These are phyloP conservation scores for Silurus asotus DNA, from an alignment of 2,113 vertebrate genomes.

Conservation along the genomic window DNA sequence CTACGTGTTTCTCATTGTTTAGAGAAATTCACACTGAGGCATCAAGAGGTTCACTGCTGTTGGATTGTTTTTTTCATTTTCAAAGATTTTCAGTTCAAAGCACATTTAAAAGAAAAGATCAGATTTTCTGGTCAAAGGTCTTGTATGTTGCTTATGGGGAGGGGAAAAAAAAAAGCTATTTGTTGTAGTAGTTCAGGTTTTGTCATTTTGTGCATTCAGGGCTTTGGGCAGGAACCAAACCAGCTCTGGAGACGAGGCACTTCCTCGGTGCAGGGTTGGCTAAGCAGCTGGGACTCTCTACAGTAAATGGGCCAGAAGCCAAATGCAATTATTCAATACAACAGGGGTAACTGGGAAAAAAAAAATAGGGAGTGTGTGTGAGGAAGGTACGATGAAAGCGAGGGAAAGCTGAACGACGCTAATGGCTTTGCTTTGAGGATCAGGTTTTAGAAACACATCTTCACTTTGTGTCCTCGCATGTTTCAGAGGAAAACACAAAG, in stretches of 20 bases:
- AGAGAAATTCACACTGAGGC: conserved; percentile 8
- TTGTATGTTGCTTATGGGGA: background rate
- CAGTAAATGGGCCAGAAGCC: conserved; percentile 31
- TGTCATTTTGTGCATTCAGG: background rate
- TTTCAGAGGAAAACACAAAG: background rate
- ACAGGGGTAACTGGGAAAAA: background rate
- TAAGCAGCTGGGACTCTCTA: conserved; percentile 26
- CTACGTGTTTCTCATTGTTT: background rate
- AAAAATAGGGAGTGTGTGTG: background rate
- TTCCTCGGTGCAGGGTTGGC: conserved; percentile 12
- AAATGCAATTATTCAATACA: conserved; percentile 14
- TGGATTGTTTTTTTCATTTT: background rate
- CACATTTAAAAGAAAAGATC: background rate
- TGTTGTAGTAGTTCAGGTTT: background rate
- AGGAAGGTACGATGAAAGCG: conserved; percentile 1
- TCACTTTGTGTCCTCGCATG: background rate
- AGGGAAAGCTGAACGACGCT: background rate
- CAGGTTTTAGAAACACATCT: background rate
- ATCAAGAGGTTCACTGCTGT: background rate
- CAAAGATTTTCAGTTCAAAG: background rate
- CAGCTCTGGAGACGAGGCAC: background rate
- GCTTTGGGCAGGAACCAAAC: conserved; percentile 14
- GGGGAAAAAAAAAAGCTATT: background rate
- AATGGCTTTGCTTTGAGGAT: background rate
- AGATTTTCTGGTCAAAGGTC: background rate